Percentiles rank a stretch among this genome's conserved stretches.
phyloP scores from a whole-genome alignment of 1,140 invertebrate species.

The Bombus terrestris region DNA sequence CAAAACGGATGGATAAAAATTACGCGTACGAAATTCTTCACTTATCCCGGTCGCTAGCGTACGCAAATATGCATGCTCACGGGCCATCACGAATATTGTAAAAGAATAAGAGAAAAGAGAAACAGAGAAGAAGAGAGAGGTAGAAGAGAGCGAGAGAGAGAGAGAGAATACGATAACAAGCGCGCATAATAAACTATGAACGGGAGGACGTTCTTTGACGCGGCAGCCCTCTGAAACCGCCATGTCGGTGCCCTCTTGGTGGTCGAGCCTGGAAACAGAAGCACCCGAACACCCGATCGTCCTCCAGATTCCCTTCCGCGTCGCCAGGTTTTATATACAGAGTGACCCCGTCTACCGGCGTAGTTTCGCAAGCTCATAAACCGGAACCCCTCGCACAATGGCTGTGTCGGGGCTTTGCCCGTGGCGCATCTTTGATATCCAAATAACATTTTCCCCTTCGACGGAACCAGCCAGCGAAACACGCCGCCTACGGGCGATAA shows the following conservation, averaged over 20 bases:
- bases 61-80: slow-evolving; percentile 28
- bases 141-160: not conserved
- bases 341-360: not conserved
- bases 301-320: slow-evolving; percentile 51
- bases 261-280: slow-evolving; percentile 41
- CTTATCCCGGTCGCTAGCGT: not conserved
- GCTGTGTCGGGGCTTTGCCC: slow-evolving; percentile 52
- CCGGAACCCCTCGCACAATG: slow-evolving; percentile 57
- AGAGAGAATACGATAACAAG: slow-evolving; percentile 6
- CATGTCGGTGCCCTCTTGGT: slow-evolving; percentile 49
- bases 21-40: not conserved
- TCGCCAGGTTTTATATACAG: slow-evolving; percentile 59
- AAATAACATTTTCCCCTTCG: slow-evolving; percentile 73
- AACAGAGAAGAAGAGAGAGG: too few species aligned
- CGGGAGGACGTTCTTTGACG: slow-evolving; percentile 57
- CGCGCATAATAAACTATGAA: slow-evolving; percentile 45
- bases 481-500: slow-evolving; percentile 66
- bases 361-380: slow-evolving; percentile 61
- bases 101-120: not conserved
- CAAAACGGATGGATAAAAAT: not conserved
- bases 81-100: not conserved
- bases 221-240: slow-evolving; percentile 49
- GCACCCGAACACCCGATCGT: slow-evolving; percentile 55
- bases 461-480: slow-evolving; percentile 67
- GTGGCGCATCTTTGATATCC: slow-evolving; percentile 71